These are phyloP conservation scores for Drosophila borealis DNA, from an alignment of 2,888 invertebrate genomes.

Conservation along the genomic window DNA sequence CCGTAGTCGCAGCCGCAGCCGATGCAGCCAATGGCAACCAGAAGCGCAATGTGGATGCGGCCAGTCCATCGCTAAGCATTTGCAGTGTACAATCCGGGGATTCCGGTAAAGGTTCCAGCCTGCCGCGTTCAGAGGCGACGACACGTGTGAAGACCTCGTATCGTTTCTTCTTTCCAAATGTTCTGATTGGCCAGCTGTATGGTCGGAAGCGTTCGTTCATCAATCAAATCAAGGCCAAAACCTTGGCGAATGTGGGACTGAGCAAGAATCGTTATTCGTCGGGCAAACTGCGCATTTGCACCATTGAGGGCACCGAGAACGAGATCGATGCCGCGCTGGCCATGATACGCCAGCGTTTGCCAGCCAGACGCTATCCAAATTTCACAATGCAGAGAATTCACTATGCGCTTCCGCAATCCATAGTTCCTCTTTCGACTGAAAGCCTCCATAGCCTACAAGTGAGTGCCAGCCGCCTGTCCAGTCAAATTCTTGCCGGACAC, in stretches of 20 bases:
- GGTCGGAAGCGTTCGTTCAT: slow-evolving; percentile 93
- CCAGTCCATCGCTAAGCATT: slow-evolving; percentile 89
- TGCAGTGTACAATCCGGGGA: slow-evolving; percentile 84
- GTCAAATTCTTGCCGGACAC: neutral
- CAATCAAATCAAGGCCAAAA: slow-evolving; percentile 91
- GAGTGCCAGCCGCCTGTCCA: slow-evolving; percentile 51
- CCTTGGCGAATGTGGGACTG: slow-evolving; percentile 92
- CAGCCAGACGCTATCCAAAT: slow-evolving; percentile 91
- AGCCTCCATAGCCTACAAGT: slow-evolving; percentile 85
- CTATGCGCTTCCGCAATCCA: slow-evolving; percentile 82
- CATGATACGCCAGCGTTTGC: slow-evolving; percentile 94
- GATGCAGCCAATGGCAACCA: slow-evolving; percentile 54
- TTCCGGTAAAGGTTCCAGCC: slow-evolving; percentile 84
- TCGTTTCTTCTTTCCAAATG: slow-evolving; percentile 90
- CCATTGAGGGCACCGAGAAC: slow-evolving; percentile 91
- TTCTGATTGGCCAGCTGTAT: slow-evolving; percentile 93
- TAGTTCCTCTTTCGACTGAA: slow-evolving; percentile 84
- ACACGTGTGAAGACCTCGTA: slow-evolving; percentile 81
- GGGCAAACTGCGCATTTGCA: slow-evolving; percentile 92
- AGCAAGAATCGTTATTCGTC: slow-evolving; percentile 88
- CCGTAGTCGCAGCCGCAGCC: neutral
- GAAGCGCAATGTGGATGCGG: slow-evolving; percentile 80
- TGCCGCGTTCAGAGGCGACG: slow-evolving; percentile 82
- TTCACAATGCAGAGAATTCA: slow-evolving; percentile 88
- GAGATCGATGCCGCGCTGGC: slow-evolving; percentile 93